These are phyloP conservation scores for Dallia pectoralis DNA, from an alignment of 2,797 vertebrate species.

Conservation along the genomic window DNA sequence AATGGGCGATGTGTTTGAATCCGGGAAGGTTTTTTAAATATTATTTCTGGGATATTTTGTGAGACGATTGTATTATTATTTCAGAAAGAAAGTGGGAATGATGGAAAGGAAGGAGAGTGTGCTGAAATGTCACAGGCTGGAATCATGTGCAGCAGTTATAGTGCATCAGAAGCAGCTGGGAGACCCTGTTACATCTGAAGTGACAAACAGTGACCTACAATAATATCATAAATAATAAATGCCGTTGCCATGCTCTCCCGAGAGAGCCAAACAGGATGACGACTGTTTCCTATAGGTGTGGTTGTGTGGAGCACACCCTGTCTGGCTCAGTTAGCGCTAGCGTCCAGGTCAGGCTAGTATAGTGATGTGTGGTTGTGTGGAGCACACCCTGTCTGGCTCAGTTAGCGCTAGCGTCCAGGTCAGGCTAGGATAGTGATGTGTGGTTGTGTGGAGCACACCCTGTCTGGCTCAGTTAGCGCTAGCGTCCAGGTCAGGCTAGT, in stretches of 20 bases:
- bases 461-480: neutral
- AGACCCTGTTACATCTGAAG: no score
- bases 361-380: neutral
- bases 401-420: neutral
- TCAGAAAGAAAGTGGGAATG: no score
- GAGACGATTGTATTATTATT: no score
- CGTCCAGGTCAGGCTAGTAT: neutral
- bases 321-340: neutral
- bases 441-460: neutral
- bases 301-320: neutral
- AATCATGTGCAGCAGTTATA: no score
- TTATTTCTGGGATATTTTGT: slow-evolving; percentile 69
- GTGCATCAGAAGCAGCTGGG: no score
- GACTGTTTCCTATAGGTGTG: slow-evolving; percentile 38
- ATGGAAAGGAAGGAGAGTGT: slow-evolving; percentile 49
- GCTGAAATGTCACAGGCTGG: slow-evolving; percentile 27
- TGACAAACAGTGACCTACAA: neutral
- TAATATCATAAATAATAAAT: no score
- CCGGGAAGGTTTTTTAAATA: slow-evolving; percentile 48
- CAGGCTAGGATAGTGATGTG: slow-evolving; percentile 16
- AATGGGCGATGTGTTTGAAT: slow-evolving; percentile 72
- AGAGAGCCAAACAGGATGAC: no score
- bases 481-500: neutral
- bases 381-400: neutral
- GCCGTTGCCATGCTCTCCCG: no score